Evolutionary conservation across 1,140 invertebrate species (phyloP).

Genomic region (Holotrichia oblita): DNA sequence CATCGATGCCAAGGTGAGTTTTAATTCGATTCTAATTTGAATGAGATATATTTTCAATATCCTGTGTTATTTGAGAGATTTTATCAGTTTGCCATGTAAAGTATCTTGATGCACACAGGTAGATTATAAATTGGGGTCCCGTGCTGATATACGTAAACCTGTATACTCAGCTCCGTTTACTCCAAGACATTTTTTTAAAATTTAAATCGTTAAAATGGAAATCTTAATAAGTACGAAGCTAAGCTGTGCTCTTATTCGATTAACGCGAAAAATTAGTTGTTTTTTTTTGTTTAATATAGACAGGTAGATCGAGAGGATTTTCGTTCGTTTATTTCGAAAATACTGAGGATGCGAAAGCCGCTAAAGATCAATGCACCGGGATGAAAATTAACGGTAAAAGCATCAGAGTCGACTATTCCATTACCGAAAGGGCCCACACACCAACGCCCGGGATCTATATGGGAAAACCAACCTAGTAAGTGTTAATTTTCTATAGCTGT

Average conservation of each 20-base stretch:
- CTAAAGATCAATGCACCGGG: conserved; percentile 92
- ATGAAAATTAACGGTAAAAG: conserved; percentile 93
- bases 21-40: neutral
- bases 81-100: conserved; percentile 1
- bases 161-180: conserved; percentile 40
- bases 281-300: conserved; percentile 68
- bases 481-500: conserved; percentile 43
- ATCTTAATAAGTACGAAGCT: too few species aligned
- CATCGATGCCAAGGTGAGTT: conserved; percentile 90
- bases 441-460: conserved; percentile 98
- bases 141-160: conserved; percentile 7
- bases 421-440: conserved; percentile 96
- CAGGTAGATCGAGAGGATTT: conserved; percentile 92
- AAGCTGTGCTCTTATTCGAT: too few species aligned
- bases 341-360: conserved; percentile 89
- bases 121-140: conserved; percentile 26
- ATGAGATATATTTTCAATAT: neutral
- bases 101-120: conserved; percentile 41
- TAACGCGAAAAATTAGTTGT: neutral
- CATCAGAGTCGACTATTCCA: conserved; percentile 96
- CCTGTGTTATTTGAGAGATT: conserved; percentile 44
- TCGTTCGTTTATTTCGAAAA: conserved; percentile 96
- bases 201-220: too few species aligned
- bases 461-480: conserved; percentile 86
- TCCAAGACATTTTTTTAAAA: conserved; percentile 3